A percentile compares a stretch with the other conserved stretches of the same genome.
Conservation (phyloP, 2,888 invertebrate species). For the Leucozona laternaria region DNA sequence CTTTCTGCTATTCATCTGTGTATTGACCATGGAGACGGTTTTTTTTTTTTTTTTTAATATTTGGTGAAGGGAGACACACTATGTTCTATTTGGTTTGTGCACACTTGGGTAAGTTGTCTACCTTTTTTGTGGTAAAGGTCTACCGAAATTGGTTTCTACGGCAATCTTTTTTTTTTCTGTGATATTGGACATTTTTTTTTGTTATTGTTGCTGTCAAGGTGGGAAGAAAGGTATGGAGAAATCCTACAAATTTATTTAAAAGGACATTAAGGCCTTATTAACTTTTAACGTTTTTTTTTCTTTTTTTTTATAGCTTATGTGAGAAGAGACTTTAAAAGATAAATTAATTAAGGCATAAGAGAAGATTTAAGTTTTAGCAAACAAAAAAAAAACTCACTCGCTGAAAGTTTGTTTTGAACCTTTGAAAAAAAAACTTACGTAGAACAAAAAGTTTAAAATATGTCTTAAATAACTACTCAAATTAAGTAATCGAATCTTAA, state of each 20-base stretch:
- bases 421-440: too few relatives aligned
- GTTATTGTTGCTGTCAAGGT: too few relatives aligned
- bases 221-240: not conserved
- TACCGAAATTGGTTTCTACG: slow-evolving; percentile 30
- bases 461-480: too few relatives aligned
- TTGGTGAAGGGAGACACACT: slow-evolving; percentile 12
- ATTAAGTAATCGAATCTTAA: too few relatives aligned
- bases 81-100: slow-evolving; percentile 23
- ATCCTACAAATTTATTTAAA: slow-evolving; percentile 1
- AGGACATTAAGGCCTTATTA: slow-evolving; percentile 2
- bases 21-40: not conserved
- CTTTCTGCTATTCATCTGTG: not conserved
- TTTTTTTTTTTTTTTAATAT: slow-evolving; percentile 4
- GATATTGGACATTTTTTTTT: slow-evolving; percentile 8
- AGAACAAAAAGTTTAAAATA: too few relatives aligned
- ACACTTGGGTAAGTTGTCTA: slow-evolving; percentile 30
- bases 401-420: too few relatives aligned
- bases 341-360: not conserved
- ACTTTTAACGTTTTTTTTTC: not conserved
- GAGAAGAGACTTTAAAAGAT: not conserved
- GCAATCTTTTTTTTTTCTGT: not conserved
- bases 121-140: slow-evolving; percentile 15
- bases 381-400: not conserved
- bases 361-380: not conserved
- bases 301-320: not conserved